Evolutionary conservation across 2,113 vertebrate species (phyloP).

Genomic region (Nasalis larvatus): DNA sequence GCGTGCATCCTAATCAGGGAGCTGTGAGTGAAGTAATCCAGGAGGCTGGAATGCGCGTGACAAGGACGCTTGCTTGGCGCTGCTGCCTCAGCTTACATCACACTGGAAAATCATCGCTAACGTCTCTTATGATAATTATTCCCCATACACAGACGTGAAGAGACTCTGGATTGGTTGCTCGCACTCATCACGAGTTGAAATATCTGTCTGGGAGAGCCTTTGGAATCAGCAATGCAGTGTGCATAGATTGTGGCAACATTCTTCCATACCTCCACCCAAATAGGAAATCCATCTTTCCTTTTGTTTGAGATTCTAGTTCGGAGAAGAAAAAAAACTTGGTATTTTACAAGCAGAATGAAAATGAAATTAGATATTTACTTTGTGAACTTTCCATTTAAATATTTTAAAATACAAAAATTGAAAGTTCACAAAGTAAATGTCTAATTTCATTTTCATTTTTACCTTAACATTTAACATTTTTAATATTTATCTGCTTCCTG

Average conservation of each 20-base stretch:
- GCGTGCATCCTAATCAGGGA: constrained; percentile 82
- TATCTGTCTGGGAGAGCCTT: constrained; percentile 60
- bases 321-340: not conserved
- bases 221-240: not conserved
- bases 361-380: too few species aligned
- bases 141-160: constrained; percentile 57
- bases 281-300: not conserved
- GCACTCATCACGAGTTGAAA: constrained; percentile 32
- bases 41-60: constrained; percentile 78
- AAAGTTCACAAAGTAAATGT: not conserved
- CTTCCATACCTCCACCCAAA: not conserved
- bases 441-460: constrained; percentile 28
- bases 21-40: constrained; percentile 80
- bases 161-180: constrained; percentile 72
- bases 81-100: constrained; percentile 87
- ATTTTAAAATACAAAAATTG: not conserved
- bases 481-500: not conserved
- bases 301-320: not conserved
- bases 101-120: constrained; percentile 81
- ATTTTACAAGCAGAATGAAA: not conserved
- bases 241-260: not conserved
- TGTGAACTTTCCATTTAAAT: too few species aligned
- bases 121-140: constrained; percentile 79
- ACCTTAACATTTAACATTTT: not conserved
- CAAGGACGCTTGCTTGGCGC: constrained; percentile 81